A percentile compares a stretch with the other conserved stretches of the same genome.
Evolutionary conservation across 2,797 vertebrate genomes (phyloP).

Genomic region (Oreochromis grahami): DNA sequence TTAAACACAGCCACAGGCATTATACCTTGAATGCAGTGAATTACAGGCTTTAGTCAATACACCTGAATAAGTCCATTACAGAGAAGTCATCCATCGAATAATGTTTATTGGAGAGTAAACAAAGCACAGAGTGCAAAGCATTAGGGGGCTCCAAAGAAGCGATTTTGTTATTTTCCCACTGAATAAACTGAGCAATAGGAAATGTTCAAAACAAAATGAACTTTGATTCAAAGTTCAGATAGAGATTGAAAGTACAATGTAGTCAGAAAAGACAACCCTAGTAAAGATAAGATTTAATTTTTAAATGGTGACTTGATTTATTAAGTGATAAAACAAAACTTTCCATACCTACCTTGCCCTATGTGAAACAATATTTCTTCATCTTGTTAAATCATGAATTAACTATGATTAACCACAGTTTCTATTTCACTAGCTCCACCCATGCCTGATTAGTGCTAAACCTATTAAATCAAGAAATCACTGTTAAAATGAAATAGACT

Average conservation of each 20-base stretch:
- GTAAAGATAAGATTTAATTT: not conserved
- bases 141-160: not conserved
- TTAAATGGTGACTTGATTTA: not conserved
- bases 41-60: conserved; percentile 13
- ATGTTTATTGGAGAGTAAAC: conserved; percentile 25
- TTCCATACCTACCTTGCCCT: not conserved
- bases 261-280: not conserved
- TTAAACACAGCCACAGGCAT: not conserved
- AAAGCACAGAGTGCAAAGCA: not conserved
- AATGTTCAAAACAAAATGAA: not conserved
- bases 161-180: not conserved
- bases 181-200: not conserved
- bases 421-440: not conserved
- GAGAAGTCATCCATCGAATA: conserved; percentile 12
- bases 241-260: not conserved
- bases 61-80: conserved; percentile 19
- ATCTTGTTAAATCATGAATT: not conserved
- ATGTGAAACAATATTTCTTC: not conserved
- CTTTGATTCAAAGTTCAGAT: not conserved
- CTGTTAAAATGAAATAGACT: not conserved
- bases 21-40: not conserved
- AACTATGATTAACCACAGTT: not conserved
- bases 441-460: not conserved
- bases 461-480: not conserved
- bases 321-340: not conserved